These are phyloP conservation scores for Littorina saxatilis DNA, from an alignment of 1,140 invertebrate species.

Conservation along the genomic window DNA sequence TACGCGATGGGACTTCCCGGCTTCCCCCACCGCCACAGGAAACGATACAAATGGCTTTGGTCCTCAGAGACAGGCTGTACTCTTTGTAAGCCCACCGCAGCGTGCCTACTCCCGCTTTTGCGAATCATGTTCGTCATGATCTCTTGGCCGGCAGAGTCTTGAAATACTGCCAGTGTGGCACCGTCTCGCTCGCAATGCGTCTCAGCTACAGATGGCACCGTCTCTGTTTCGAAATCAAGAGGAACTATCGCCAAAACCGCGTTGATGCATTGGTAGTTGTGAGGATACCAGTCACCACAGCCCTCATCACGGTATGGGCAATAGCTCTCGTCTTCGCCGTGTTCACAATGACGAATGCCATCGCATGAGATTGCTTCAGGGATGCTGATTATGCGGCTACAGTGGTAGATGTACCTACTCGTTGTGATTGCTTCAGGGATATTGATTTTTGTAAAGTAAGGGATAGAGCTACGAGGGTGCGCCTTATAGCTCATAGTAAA, in stretches of 20 bases:
- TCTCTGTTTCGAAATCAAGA: not conserved
- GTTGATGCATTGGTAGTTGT: slow-evolving; percentile 14
- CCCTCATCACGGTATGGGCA: too few relatives aligned
- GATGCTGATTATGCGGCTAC: too few relatives aligned
- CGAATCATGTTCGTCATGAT: not conserved
- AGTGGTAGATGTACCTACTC: too few relatives aligned
- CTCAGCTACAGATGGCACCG: not conserved
- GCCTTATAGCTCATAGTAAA: too few relatives aligned
- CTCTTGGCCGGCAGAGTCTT: not conserved
- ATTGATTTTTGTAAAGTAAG: too few relatives aligned
- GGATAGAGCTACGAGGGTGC: too few relatives aligned
- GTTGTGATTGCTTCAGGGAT: too few relatives aligned
- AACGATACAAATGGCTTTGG: not conserved
- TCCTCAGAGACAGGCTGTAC: too few relatives aligned
- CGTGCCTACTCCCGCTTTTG: not conserved
- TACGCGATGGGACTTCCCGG: slow-evolving; percentile 3
- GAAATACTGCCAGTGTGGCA: not conserved
- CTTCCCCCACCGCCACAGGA: slow-evolving; percentile 25
- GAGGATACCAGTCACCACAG: not conserved
- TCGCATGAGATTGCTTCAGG: too few relatives aligned
- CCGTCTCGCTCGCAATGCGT: not conserved
- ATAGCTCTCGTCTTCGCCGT: too few relatives aligned
- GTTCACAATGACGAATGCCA: too few relatives aligned
- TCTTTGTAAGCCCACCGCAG: not conserved
- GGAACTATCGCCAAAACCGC: not conserved